These are phyloP conservation scores for Sogatella furcifera DNA, from an alignment of 1,140 invertebrate genomes.

Conservation along the genomic window DNA sequence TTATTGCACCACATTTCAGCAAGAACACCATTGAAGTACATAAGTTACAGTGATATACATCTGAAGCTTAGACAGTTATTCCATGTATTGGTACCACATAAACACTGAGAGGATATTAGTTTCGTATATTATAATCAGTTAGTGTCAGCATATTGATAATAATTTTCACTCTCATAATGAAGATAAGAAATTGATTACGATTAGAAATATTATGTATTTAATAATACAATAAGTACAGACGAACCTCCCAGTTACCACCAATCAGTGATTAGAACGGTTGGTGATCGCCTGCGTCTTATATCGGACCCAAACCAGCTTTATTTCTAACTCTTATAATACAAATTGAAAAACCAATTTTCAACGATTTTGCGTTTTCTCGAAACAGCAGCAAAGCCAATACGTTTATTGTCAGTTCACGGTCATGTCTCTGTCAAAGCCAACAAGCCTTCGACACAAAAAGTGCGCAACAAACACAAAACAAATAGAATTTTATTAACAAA, in stretches of 20 bases:
- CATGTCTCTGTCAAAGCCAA: background rate
- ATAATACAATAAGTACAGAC: conserved; percentile 7
- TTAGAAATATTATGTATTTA: conserved; percentile 2
- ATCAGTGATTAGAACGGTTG: conserved; percentile 1
- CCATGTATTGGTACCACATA: conserved; percentile 8
- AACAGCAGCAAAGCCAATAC: background rate
- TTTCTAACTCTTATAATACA: conserved; percentile 9
- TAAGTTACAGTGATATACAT: conserved; percentile 6
- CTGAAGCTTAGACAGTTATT: conserved; percentile 15
- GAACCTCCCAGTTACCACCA: conserved; percentile 13
- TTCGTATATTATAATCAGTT: too few relatives aligned
- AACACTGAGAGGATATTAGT: background rate
- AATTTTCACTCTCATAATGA: background rate
- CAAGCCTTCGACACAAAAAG: background rate
- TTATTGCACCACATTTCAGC: conserved; percentile 20
- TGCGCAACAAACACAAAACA: background rate
- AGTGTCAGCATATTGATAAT: too few relatives aligned
- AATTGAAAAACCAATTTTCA: background rate
- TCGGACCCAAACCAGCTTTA: conserved; percentile 21
- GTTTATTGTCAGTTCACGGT: conserved; percentile 17
- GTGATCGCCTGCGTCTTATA: conserved; percentile 14
- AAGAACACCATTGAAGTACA: conserved; percentile 17
- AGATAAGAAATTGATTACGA: conserved; percentile 4
- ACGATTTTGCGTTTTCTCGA: conserved; percentile 1
- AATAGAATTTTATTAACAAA: background rate